Conservation (phyloP, 2,797 vertebrate genomes). For the Graptemys geographica region DNA sequence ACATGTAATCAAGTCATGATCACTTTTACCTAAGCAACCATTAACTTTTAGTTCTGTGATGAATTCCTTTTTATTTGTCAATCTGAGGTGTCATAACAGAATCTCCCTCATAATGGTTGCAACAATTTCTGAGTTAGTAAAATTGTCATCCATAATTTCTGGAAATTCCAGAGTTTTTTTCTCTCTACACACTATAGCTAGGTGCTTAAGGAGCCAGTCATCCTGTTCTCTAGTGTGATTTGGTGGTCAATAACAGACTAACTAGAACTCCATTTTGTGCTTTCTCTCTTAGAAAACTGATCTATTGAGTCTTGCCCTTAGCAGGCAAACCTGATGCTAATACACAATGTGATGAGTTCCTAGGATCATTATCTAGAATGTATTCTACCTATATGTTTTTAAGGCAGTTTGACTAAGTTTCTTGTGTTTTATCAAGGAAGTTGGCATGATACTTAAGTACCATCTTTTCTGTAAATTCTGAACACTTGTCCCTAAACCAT, state of each 20-base stretch:
- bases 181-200: neutral
- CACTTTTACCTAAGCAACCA: neutral
- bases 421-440: neutral
- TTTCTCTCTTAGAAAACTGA: neutral
- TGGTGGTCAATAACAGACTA: neutral
- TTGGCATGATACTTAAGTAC: neutral
- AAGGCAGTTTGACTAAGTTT: neutral
- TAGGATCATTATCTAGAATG: neutral
- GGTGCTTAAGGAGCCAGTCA: neutral
- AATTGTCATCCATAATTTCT: neutral
- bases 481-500: neutral
- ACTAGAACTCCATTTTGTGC: neutral
- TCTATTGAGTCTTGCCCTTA: neutral
- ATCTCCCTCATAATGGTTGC: neutral
- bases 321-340: neutral
- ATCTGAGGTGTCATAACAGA: neutral
- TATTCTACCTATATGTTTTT: neutral
- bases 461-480: neutral
- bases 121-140: constrained; percentile 20
- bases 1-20: neutral
- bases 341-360: neutral
- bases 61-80: neutral
- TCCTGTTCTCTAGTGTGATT: neutral
- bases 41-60: neutral
- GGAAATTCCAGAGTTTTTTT: neutral